Conservation (phyloP, 2,888 invertebrate genomes). For the Polyommatus iphigenia region DNA sequence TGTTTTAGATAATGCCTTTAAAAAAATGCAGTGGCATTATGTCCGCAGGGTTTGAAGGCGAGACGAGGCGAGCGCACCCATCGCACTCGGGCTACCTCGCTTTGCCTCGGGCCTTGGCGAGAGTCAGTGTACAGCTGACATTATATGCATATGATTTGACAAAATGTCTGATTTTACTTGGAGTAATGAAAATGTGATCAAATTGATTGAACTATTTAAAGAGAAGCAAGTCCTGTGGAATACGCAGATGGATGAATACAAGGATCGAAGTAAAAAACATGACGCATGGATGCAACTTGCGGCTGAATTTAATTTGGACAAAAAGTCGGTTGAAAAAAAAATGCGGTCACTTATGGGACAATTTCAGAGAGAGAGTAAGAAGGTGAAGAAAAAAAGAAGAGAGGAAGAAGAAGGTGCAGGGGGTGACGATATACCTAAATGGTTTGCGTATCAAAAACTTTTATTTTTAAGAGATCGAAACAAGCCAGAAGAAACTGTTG, state of each 20-base stretch:
- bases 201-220: conserved; percentile 45
- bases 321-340: conserved; percentile 38
- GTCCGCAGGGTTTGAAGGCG: too few species aligned
- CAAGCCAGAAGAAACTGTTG: conserved; percentile 40
- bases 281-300: conserved; percentile 45
- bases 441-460: conserved; percentile 44
- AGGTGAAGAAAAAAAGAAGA: too few species aligned
- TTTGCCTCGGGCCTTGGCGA: too few species aligned
- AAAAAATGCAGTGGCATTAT: too few species aligned
- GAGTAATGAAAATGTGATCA: conserved; percentile 37
- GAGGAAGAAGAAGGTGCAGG: conserved; percentile 36
- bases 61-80: too few species aligned
- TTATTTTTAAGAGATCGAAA: conserved; percentile 42
- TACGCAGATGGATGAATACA: conserved; percentile 43
- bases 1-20: too few species aligned
- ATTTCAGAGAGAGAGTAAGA: conserved; percentile 34
- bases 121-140: too few species aligned
- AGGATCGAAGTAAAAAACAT: conserved; percentile 45
- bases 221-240: conserved; percentile 45
- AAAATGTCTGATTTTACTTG: conserved; percentile 39
- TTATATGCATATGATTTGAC: too few species aligned
- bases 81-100: too few species aligned
- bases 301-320: conserved; percentile 42
- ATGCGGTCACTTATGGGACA: conserved; percentile 33
- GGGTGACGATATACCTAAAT: conserved; percentile 41